Base-by-base conservation (phyloP, 2,797 vertebrate species). In the Taeniopygia guttata region DNA sequence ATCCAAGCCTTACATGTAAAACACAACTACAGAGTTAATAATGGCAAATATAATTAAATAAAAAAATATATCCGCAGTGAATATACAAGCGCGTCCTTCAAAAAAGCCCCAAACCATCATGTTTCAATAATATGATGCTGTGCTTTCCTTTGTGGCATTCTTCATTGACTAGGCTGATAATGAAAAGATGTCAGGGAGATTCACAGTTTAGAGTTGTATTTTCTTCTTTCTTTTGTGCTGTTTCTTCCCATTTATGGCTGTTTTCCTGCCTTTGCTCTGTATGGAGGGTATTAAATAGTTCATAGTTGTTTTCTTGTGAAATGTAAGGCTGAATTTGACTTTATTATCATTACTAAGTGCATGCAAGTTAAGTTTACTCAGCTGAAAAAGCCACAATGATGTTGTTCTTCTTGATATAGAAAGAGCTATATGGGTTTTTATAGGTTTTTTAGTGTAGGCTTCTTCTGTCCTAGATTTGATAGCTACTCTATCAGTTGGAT, bases 241-340 rank as follows among this genome's bases (percentile, higher is more conserved):
- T 70, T 80, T 69, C 63, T 78, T 94, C 58, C 60, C 56, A 67
- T 73, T 93, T 92, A 43, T 88, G 59, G 36, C 36, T 84, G 12
- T 84, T 94, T 92, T 79, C 63, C 51, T 93, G 64, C 66, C 68
- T 89, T 79, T 68, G 19, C 93, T 89, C 78, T 62, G 55, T 52
- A 15, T 2, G 11, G 55, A 91, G 77, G 36, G 55, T 70, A 80
- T 46, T 85, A 92, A 97, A 94, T 94, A 93, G 84, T 92, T 88
- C 55, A 63, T 64, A 94, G 64, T 79, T 79, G 3, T 94, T 96
- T 93, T 94, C 90, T 26, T 22, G n/a, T 77, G 77, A 94, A 70
- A 88, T 60, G 14, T 89, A 66, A 54, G 81, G 66, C 76, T 91
- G 64, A 91, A 93, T 97, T 91, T 92, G 60, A 93, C 92, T 95